Base-by-base conservation (phyloP, 2,888 invertebrate species). In the Neuroscelio doddi region DNA sequence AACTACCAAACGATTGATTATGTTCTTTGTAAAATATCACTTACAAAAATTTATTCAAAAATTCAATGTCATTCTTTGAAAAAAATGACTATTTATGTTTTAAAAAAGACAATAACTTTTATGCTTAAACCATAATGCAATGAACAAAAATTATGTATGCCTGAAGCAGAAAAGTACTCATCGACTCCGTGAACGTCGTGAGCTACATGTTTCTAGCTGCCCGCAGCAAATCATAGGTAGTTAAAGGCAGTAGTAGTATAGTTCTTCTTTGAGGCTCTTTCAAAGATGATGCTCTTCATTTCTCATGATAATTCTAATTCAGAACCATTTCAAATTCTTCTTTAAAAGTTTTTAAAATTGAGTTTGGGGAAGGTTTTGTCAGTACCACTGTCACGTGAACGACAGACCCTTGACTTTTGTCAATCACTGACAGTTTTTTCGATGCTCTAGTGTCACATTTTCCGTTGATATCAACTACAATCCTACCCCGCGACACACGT, bases 401-500 rank as follows among this genome's bases (percentile, higher is more conserved):
- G 21, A 21, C 21, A 5, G 5, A 21, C 9, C 30, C 8, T 5
- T 30, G 30, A 2, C 30, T 3, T 10, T 10, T 8, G 27, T n/a
- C 8, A 38, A 42, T 32, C 53, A 46, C 44, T 17, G 38, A 14
- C 36, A 16, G 39, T 27, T 49, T 53, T 15, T 41, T 59, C 21
- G 9, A 30, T 3, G 30, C 8, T 30, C 26, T 26, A 4, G 8
- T 30, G 3, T 30, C 30, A 30, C 36, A 57, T 38, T 64, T 64
- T 47, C 36, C 51, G 16, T 38, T 47, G 34, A 16, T 36, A 26
- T 46, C 17, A 12, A 34, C 51, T 63, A 52, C 21, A n/a, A 17
- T 50, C 21, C 55, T 39, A 62, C 30, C 47, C 26, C n/a, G 17
- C 27, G 8, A 1, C n/a, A 38, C 49, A 51, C 55, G 12, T 32